Base-by-base conservation (phyloP, 2,797 vertebrate genomes). In the Chelidonichthys spinosus region DNA sequence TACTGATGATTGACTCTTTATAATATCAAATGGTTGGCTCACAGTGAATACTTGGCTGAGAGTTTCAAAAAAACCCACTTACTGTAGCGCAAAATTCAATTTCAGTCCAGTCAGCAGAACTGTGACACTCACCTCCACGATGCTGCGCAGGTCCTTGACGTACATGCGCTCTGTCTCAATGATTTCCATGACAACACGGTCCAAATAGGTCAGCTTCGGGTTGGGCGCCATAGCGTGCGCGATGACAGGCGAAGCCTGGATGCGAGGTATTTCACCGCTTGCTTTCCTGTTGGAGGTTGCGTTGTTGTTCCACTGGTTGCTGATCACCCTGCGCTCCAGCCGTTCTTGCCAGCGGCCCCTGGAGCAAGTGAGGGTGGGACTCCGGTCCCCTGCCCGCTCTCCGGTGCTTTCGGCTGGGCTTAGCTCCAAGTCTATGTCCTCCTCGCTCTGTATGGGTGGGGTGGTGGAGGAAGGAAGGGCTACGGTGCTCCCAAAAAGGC, bases 151-250 rank as follows among this genome's bases (percentile, higher is more conserved):
- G 84, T 99, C 97, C 59, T 90, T 95, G 69, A 98, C 97, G 0
- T 99, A 99, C 93, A 95, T 98, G 62, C 97, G 96, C 91, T 99
- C 98, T 0, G 98, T 98, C 86, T 99, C 98, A 15, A 98, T 96
- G 0, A 99, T 97, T 92, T 99, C 98, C 93, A 97, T 94, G 73
- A 99, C 97, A 36, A 99, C 98, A 0, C 97, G 95, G 82, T 98
- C 97, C 92, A 98, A 90, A 56, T 99, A 98, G 67, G 94, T 96
- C 81, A 98, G 93, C 82, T 97, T 96, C 7, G 95, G 95, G 83
- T 96, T 95, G 6, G 95, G 90, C 0, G 89, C 89, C 67, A 76
- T 94, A 8, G 91, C 73, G 56, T 90, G 91, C 0, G 91, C 5
- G 11, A 94, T 85, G 0, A 97, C 94, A 0, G 96, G 96, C 0